A percentile compares a stretch with the other conserved stretches of the same genome.
phyloP scores from a whole-genome alignment of 2,797 vertebrate species.

The Enteromius anoplus region DNA sequence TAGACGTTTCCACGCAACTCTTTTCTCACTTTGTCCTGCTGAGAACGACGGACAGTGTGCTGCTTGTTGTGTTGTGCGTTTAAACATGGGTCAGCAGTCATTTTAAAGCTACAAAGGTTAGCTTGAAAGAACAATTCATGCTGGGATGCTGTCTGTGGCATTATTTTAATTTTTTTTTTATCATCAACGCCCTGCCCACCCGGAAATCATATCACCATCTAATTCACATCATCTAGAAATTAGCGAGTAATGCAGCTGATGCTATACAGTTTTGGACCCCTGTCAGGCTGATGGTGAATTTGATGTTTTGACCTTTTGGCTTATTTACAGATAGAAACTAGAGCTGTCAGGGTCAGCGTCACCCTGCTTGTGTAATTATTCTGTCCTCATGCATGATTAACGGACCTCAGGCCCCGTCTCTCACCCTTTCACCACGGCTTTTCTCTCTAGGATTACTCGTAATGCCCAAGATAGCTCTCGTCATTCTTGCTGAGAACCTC shows the following conservation, averaged over 20 bases:
- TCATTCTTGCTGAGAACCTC: slow-evolving; percentile 4
- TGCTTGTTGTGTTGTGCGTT: slow-evolving; percentile 1
- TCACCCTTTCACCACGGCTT: not conserved
- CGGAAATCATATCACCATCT: slow-evolving; percentile 4
- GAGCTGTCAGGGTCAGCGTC: slow-evolving; percentile 58
- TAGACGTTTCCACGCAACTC: slow-evolving; percentile 38
- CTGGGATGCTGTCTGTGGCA: not conserved
- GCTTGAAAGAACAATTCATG: not conserved
- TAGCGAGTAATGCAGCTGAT: not conserved
- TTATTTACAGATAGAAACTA: slow-evolving; percentile 72
- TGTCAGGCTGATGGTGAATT: slow-evolving; percentile 28
- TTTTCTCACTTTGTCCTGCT: slow-evolving; percentile 32
- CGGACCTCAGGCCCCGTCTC: slow-evolving; percentile 43
- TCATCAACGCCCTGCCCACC: not conserved
- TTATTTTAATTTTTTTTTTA: not conserved
- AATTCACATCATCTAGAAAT: slow-evolving; percentile 11
- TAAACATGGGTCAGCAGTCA: not conserved
- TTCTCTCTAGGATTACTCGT: not conserved
- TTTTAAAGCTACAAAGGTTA: slow-evolving; percentile 7
- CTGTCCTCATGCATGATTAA: slow-evolving; percentile 72
- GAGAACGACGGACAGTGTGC: not conserved
- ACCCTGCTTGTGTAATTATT: slow-evolving; percentile 67
- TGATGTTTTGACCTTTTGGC: slow-evolving; percentile 61
- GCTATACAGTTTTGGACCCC: slow-evolving; percentile 10
- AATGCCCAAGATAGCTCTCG: not conserved